Evolutionary conservation across 2,113 vertebrate genomes (phyloP).

Genomic region (Callocephalon fimbriatum): DNA sequence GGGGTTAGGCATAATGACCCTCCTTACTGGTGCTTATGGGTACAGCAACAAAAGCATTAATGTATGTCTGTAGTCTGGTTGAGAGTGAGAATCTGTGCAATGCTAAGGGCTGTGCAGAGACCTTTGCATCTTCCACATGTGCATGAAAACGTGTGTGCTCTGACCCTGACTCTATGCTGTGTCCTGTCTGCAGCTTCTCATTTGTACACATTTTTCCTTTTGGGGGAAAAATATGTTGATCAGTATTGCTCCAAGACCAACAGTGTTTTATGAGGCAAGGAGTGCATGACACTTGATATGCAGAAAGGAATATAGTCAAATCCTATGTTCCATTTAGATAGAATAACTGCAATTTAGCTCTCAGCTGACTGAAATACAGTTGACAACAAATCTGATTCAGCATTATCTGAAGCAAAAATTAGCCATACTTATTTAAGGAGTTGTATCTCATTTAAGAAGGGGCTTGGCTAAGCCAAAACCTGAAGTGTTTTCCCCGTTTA

Average conservation of each 20-base stretch:
- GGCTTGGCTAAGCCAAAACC: neutral
- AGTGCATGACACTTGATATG: neutral
- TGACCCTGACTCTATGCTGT: neutral
- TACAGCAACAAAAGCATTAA: rapidly evolving
- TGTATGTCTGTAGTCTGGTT: neutral
- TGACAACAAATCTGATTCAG: neutral
- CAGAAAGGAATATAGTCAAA: neutral
- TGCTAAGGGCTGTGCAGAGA: neutral
- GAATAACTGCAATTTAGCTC: neutral
- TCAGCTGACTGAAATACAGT: neutral
- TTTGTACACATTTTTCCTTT: neutral
- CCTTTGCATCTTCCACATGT: rapidly evolving
- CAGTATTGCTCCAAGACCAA: neutral
- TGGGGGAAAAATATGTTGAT: rapidly evolving
- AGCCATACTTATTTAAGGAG: neutral
- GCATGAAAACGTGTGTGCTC: neutral
- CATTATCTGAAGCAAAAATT: neutral
- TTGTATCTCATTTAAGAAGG: neutral
- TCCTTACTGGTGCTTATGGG: neutral
- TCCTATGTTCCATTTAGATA: neutral
- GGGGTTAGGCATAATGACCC: neutral
- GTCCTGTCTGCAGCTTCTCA: neutral
- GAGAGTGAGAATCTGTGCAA: neutral
- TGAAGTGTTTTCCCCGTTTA: neutral
- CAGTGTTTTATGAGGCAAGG: neutral